These are phyloP conservation scores for Psococerastis gibbosa DNA, from an alignment of 2,888 invertebrate genomes.

Conservation along the genomic window DNA sequence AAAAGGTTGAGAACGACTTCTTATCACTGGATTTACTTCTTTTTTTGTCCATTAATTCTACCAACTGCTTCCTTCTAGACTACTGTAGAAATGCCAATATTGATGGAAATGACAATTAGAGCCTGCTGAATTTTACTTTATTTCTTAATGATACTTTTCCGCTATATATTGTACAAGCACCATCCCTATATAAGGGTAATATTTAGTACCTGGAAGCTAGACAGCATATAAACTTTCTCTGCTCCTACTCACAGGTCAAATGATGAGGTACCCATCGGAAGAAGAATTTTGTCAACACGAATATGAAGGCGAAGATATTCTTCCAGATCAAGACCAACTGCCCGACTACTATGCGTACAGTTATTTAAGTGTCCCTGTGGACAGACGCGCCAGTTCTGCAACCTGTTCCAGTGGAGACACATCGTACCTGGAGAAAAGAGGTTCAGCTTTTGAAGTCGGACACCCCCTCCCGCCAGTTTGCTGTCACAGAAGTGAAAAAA, in stretches of 20 bases:
- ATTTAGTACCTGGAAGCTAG: no score
- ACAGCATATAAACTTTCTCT: no score
- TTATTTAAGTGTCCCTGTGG: slow-evolving; percentile 14
- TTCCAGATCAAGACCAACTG: slow-evolving; percentile 16
- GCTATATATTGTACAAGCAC: no score
- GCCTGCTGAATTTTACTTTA: no score
- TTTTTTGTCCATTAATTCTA: no score
- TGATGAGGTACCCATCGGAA: background rate
- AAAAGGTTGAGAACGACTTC: no score
- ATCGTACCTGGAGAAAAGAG: slow-evolving; percentile 63
- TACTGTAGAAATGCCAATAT: no score
- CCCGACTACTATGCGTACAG: slow-evolving; percentile 16
- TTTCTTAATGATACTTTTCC: no score
- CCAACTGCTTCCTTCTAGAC: no score
- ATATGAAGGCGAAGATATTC: slow-evolving; percentile 26
- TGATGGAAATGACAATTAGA: no score
- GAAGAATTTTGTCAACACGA: slow-evolving; percentile 1
- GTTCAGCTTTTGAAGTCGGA: slow-evolving; percentile 58
- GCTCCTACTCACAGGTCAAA: background rate
- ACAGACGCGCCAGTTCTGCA: slow-evolving; percentile 52
- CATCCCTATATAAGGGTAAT: no score
- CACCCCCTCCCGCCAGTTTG: slow-evolving; percentile 40
- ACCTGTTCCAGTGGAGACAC: slow-evolving; percentile 73
- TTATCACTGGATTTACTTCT: no score
- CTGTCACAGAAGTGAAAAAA: slow-evolving; percentile 15